Conservation (phyloP, 2,797 vertebrate genomes). For the Pangasius larnaudii region DNA sequence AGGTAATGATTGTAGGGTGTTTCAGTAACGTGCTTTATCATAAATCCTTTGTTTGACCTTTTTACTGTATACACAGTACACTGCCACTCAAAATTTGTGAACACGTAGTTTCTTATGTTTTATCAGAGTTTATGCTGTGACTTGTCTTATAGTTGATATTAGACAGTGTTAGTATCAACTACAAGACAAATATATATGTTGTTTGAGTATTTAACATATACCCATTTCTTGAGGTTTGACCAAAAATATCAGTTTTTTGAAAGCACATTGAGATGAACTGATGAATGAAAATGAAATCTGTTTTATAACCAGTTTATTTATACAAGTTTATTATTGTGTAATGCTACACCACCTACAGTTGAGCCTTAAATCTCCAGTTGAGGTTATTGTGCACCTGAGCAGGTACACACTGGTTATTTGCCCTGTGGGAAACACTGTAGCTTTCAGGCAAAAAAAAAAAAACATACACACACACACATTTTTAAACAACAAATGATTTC, state of each 20-base stretch:
- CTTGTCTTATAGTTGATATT: neutral
- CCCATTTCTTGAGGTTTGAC: neutral
- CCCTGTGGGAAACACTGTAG: neutral
- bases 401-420: slow-evolving; percentile 2
- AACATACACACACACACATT: neutral
- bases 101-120: neutral
- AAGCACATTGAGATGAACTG: neutral
- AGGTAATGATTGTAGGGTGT: neutral
- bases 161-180: neutral
- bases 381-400: neutral
- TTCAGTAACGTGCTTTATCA: neutral
- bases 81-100: neutral
- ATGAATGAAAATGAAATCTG: neutral
- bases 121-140: neutral
- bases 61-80: neutral
- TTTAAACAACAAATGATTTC: slow-evolving; percentile 36
- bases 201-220: neutral
- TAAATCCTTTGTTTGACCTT: neutral
- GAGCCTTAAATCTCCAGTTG: neutral
- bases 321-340: neutral
- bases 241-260: neutral
- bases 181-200: neutral
- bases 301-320: neutral
- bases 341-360: neutral
- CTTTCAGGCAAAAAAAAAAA: neutral